Evolutionary conservation across 2,797 vertebrate species (phyloP).

Genomic region (Melanotaenia trifasciata): DNA sequence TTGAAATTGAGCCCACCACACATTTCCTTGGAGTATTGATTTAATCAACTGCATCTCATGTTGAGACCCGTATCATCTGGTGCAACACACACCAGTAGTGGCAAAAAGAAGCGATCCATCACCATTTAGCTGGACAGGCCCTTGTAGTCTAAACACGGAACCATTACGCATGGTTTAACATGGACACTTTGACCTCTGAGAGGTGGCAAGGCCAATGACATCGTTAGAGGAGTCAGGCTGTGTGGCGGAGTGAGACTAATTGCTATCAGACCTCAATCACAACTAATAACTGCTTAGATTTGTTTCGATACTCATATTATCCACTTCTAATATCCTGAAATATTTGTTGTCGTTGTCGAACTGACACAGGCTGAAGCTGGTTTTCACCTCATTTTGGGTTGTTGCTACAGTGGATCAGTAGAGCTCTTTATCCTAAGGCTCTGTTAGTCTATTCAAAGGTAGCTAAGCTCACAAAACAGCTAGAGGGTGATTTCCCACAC

Average conservation of each 20-base stretch:
- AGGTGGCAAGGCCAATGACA: conserved; percentile 83
- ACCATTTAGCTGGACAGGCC: conserved; percentile 81
- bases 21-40: conserved; percentile 85
- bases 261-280: conserved; percentile 82
- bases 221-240: conserved; percentile 79
- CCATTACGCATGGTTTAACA: conserved; percentile 83
- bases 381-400: conserved; percentile 56
- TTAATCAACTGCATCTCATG: conserved; percentile 83
- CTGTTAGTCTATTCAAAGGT: conserved; percentile 77
- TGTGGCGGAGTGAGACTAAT: conserved; percentile 73
- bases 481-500: conserved; percentile 77
- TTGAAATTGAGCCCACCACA: conserved; percentile 77
- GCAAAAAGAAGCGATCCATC: conserved; percentile 80
- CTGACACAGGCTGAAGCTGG: conserved; percentile 30
- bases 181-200: conserved; percentile 80
- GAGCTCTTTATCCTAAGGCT: conserved; percentile 74
- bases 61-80: conserved; percentile 80
- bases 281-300: conserved; percentile 78
- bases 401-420: conserved; percentile 57
- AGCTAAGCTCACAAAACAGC: conserved; percentile 79
- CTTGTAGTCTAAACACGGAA: conserved; percentile 82
- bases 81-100: conserved; percentile 77
- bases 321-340: conserved; percentile 67
- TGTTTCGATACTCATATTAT: conserved; percentile 74
- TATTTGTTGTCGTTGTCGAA: conserved; percentile 61